These are phyloP conservation scores for Scaptodrosophila lebanonensis DNA, from an alignment of 1,140 invertebrate species.

Conservation along the genomic window DNA sequence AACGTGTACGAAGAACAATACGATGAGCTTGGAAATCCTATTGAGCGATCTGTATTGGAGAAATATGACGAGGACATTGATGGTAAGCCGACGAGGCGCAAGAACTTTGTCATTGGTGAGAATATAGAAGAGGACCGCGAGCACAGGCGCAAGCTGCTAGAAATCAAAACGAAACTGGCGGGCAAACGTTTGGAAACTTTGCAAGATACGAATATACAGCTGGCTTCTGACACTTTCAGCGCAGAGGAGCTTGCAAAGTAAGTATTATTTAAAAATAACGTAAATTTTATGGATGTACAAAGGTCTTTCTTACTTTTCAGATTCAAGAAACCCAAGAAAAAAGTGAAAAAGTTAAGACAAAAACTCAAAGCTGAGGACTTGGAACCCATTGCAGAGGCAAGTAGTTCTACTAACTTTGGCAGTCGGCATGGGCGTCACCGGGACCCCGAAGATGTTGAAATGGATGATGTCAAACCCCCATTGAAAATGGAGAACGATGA, in stretches of 20 bases:
- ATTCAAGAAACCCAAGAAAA: slow-evolving; percentile 97
- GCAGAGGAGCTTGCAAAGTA: slow-evolving; percentile 85
- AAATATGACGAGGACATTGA: slow-evolving; percentile 99
- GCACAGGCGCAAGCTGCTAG: slow-evolving; percentile 77
- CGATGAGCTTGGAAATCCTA: slow-evolving; percentile 88
- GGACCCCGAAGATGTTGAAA: slow-evolving; percentile 68
- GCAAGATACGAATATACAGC: slow-evolving; percentile 81
- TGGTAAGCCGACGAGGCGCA: slow-evolving; percentile 83
- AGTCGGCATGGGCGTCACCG: slow-evolving; percentile 77
- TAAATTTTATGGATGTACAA: neutral
- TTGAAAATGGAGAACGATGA: slow-evolving; percentile 85
- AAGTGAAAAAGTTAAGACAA: slow-evolving; percentile 81
- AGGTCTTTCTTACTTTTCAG: slow-evolving; percentile 57
- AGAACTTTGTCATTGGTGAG: slow-evolving; percentile 89
- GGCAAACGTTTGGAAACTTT: slow-evolving; percentile 87
- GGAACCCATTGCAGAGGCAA: slow-evolving; percentile 58
- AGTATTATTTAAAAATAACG: slow-evolving; percentile 1
- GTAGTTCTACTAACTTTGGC: slow-evolving; percentile 79
- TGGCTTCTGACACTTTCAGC: slow-evolving; percentile 94
- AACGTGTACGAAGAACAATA: slow-evolving; percentile 92
- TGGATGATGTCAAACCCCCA: slow-evolving; percentile 77
- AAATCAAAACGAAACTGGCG: slow-evolving; percentile 80
- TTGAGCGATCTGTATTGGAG: slow-evolving; percentile 84
- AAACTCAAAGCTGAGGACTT: slow-evolving; percentile 82
- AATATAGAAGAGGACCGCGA: slow-evolving; percentile 77